Conservation (phyloP, 2,113 vertebrate species). For the Catharus fuscescens region DNA sequence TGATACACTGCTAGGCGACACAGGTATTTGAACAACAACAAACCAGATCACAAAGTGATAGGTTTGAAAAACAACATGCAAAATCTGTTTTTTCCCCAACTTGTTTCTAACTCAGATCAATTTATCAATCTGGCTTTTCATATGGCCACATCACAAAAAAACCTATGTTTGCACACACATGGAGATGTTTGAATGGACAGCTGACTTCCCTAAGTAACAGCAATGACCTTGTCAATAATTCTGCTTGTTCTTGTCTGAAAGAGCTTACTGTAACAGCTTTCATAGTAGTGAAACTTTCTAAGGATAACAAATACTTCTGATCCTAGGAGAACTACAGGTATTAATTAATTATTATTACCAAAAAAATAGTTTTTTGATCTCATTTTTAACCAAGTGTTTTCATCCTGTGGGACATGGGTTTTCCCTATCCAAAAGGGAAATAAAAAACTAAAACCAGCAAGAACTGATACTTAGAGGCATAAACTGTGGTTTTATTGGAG, state of each 20-base stretch:
- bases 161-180: fast-evolving
- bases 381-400: neutral
- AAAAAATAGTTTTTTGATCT: neutral
- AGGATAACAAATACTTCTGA: neutral
- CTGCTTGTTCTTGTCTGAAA: neutral
- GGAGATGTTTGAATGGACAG: neutral
- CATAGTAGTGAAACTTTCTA: neutral
- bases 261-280: neutral
- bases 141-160: neutral
- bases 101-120: neutral
- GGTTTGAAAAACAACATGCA: neutral
- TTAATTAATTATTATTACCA: neutral
- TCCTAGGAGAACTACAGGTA: neutral
- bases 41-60: neutral
- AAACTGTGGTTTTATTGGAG: neutral
- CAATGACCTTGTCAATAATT: neutral
- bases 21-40: neutral
- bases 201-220: neutral
- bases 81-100: fast-evolving
- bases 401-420: neutral
- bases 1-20: neutral
- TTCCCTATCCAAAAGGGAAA: neutral
- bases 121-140: neutral
- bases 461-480: neutral
- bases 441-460: neutral